Conservation (phyloP, 2,113 vertebrate species). For the Pterocles gutturalis region DNA sequence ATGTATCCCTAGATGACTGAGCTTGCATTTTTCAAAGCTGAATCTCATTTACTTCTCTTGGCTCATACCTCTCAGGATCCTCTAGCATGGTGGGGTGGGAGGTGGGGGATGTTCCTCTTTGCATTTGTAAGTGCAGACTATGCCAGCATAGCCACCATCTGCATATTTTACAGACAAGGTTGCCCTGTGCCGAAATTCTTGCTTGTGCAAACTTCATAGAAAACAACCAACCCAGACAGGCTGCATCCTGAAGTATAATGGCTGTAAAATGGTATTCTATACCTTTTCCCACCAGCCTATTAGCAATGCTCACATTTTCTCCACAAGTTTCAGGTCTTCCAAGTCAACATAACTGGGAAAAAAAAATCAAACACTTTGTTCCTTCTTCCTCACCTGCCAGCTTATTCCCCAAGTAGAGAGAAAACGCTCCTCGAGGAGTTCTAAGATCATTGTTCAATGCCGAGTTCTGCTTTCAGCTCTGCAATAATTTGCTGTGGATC, state of each 20-base stretch:
- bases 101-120: background rate
- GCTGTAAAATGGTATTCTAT: background rate
- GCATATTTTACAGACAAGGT: conserved; percentile 12
- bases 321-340: background rate
- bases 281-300: background rate
- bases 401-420: background rate
- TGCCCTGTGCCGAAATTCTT: background rate
- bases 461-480: background rate
- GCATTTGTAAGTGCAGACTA: background rate
- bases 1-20: conserved; percentile 23
- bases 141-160: background rate
- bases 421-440: background rate
- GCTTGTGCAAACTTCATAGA: background rate
- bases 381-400: background rate
- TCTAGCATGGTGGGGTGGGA: background rate
- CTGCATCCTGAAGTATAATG: background rate
- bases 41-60: conserved; percentile 24
- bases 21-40: conserved; percentile 9
- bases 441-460: background rate
- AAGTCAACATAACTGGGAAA: background rate
- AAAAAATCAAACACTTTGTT: background rate
- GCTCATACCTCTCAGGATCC: background rate
- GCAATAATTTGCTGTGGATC: background rate
- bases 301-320: background rate
- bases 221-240: background rate